Evolutionary conservation across 2,797 vertebrate species (phyloP).

Genomic region (Knipowitschia caucasica): DNA sequence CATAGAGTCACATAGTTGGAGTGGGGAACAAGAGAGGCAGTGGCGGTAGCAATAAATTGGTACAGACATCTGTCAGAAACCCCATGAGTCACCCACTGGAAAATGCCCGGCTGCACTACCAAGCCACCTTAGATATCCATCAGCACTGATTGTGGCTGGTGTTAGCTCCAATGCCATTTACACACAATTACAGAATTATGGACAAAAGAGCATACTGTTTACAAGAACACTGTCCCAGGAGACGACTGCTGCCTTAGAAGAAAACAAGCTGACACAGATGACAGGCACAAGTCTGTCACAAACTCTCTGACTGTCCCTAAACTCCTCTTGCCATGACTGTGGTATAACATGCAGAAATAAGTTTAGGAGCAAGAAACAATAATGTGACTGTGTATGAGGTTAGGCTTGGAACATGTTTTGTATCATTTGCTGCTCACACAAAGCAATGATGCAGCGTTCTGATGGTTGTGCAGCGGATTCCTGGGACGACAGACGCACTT

Average conservation of each 20-base stretch:
- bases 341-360: background rate
- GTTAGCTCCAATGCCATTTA: constrained; percentile 50
- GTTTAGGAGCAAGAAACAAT: too few relatives aligned
- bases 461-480: constrained; percentile 49
- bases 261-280: constrained; percentile 36
- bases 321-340: constrained; percentile 24
- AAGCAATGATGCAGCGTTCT: constrained; percentile 6
- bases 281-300: constrained; percentile 28
- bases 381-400: too few relatives aligned
- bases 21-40: constrained; percentile 54
- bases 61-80: constrained; percentile 69
- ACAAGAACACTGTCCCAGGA: constrained; percentile 19
- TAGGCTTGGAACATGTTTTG: background rate
- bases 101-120: constrained; percentile 61
- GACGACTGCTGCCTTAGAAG: too few relatives aligned
- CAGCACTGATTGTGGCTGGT: constrained; percentile 66
- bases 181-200: constrained; percentile 44
- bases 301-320: constrained; percentile 14
- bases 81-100: constrained; percentile 73
- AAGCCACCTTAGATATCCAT: constrained; percentile 73
- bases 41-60: constrained; percentile 72
- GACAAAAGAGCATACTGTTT: constrained; percentile 26
- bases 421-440: background rate
- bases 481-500: constrained; percentile 56
- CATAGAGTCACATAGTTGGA: constrained; percentile 49